Conservation (phyloP, 2,888 invertebrate genomes). For the Agonopterix heracliana region DNA sequence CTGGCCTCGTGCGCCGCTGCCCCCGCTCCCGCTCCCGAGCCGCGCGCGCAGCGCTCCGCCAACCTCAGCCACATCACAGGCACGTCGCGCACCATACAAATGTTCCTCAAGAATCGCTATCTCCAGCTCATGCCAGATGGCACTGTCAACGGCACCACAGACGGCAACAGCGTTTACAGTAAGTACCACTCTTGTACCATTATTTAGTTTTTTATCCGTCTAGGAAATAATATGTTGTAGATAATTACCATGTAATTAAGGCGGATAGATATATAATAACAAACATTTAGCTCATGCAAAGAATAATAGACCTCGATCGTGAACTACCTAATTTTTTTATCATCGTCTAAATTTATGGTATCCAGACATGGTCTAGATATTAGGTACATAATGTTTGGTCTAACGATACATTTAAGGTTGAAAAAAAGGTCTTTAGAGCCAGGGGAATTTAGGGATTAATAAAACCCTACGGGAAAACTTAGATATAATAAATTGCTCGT, state of each 20-base stretch:
- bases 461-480: too few species aligned
- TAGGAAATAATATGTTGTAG: not conserved
- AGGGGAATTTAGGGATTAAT: too few species aligned
- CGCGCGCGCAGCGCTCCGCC: constrained; percentile 85
- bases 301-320: constrained; percentile 5
- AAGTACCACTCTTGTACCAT: constrained; percentile 63
- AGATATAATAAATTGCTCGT: too few species aligned
- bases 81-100: constrained; percentile 86
- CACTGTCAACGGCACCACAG: constrained; percentile 88
- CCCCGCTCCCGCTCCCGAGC: constrained; percentile 67
- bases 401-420: not conserved
- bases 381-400: not conserved
- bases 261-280: constrained; percentile 3
- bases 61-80: constrained; percentile 89
- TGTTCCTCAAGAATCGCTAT: constrained; percentile 89
- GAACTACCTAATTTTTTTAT: constrained; percentile 15
- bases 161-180: constrained; percentile 89
- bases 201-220: not conserved
- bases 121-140: constrained; percentile 90
- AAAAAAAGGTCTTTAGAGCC: too few species aligned
- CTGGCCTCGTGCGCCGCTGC: constrained; percentile 69
- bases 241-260: not conserved
- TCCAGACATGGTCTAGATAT: constrained; percentile 27
- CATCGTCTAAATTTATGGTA: constrained; percentile 24
- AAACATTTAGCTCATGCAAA: not conserved